These are phyloP conservation scores for Heliangelus exortis DNA, from an alignment of 2,797 vertebrate species.

Conservation along the genomic window DNA sequence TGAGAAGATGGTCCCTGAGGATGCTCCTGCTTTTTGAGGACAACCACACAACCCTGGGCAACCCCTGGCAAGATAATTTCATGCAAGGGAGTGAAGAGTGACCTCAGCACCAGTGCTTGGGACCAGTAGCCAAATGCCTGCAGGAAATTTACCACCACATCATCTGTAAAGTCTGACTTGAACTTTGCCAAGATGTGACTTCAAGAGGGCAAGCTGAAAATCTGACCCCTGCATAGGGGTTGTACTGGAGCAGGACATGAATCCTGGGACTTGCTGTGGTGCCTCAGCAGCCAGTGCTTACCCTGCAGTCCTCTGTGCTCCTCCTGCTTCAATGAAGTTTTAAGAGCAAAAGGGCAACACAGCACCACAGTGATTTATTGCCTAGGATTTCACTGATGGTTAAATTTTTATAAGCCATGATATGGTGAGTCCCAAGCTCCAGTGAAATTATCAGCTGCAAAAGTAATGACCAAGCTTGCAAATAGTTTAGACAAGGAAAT, in stretches of 20 bases:
- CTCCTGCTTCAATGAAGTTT: background rate
- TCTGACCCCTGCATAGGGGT: fast-evolving
- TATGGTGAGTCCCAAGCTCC: background rate
- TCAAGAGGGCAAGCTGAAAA: background rate
- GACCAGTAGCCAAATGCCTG: background rate
- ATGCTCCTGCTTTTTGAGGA: background rate
- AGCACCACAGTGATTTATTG: background rate
- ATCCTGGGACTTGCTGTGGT: fast-evolving
- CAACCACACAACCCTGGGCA: background rate
- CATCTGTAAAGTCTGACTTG: background rate
- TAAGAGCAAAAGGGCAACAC: background rate
- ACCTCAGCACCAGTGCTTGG: fast-evolving
- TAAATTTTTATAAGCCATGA: background rate
- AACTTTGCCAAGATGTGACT: fast-evolving
- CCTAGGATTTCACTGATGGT: background rate
- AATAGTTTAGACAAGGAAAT: constrained; percentile 23
- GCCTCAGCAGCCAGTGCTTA: fast-evolving
- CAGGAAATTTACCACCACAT: background rate
- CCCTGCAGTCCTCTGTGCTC: fast-evolving
- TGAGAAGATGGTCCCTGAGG: fast-evolving
- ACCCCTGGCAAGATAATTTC: fast-evolving
- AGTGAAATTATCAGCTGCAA: background rate
- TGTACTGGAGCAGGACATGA: fast-evolving
- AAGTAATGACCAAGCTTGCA: constrained; percentile 6
- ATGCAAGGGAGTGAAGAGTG: too few species aligned